These are phyloP conservation scores for Denticeps clupeoides DNA, from an alignment of 2,797 vertebrate species.

Conservation along the genomic window DNA sequence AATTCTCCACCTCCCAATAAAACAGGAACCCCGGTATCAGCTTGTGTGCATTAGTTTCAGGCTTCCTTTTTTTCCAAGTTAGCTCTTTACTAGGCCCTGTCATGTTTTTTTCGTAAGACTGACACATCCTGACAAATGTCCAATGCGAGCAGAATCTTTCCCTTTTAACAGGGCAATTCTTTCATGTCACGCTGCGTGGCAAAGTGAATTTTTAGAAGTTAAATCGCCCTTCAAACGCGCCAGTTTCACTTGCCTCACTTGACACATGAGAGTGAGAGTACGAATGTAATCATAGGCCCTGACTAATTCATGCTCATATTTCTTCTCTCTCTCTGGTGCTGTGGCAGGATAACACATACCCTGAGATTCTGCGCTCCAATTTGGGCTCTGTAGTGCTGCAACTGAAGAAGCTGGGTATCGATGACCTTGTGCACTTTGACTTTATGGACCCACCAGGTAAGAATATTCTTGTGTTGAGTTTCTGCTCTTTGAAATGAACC, in stretches of 20 bases:
- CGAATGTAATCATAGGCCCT: conserved; percentile 36
- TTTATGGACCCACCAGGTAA: conserved; percentile 99
- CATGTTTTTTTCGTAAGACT: conserved; percentile 5
- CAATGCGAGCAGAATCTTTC: conserved; percentile 27
- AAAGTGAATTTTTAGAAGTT: conserved; percentile 44
- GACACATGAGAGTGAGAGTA: conserved; percentile 36
- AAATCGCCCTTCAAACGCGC: conserved; percentile 46
- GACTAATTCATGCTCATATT: conserved; percentile 31
- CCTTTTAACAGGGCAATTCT: conserved; percentile 41
- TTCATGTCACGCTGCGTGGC: conserved; percentile 33
- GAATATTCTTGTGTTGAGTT: conserved; percentile 11
- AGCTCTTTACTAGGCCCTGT: not conserved
- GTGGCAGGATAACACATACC: conserved; percentile 93
- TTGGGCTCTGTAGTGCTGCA: conserved; percentile 95
- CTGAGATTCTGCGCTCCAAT: conserved; percentile 96
- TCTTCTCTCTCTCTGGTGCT: not conserved
- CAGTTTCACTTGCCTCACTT: conserved; percentile 25
- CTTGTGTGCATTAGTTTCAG: too few species aligned
- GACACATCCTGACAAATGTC: conserved; percentile 40
- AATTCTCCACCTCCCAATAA: too few species aligned
- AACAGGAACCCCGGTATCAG: too few species aligned
- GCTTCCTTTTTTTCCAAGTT: too few species aligned
- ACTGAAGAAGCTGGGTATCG: conserved; percentile 96
- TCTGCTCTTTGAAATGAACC: too few species aligned
- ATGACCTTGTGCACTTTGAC: conserved; percentile 98